Percentiles rank a stretch among this genome's conserved stretches.
phyloP scores from a whole-genome alignment of 2,797 vertebrate genomes.

The Tangara arthus region DNA sequence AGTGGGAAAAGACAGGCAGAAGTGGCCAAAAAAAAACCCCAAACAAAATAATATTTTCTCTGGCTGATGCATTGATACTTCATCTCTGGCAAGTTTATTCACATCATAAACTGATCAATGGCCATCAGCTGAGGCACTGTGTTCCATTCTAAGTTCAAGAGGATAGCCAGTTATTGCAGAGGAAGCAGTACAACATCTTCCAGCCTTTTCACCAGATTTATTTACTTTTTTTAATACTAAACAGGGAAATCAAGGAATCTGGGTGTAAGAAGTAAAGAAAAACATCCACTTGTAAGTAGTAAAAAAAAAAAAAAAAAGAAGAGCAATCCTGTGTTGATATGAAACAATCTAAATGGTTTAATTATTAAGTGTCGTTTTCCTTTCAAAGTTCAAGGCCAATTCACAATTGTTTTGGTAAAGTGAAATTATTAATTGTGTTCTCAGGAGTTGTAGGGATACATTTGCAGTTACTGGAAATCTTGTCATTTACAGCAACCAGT shows the following conservation, averaged over 20 bases:
- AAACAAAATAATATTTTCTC: background rate
- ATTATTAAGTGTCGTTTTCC: background rate
- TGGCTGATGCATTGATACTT: background rate
- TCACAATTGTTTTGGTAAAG: background rate
- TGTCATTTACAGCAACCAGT: constrained; percentile 5
- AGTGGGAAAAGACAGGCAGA: background rate
- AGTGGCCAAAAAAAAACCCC: background rate
- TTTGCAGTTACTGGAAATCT: constrained; percentile 20
- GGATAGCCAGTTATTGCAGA: background rate
- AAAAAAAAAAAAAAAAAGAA: background rate
- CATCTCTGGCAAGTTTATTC: background rate
- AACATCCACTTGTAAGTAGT: background rate
- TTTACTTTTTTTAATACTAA: background rate
- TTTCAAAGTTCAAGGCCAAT: background rate
- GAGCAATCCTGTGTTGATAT: background rate
- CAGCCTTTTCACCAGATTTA: background rate
- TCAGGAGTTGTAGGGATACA: background rate
- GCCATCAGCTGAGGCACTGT: background rate
- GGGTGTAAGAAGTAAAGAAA: background rate
- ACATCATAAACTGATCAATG: background rate
- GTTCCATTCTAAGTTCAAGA: background rate
- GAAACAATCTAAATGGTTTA: background rate
- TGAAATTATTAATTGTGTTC: background rate
- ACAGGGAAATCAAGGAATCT: background rate
- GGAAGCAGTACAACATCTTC: background rate